Conservation (phyloP, 1,140 invertebrate genomes). For the Brachionus manjavacas region DNA sequence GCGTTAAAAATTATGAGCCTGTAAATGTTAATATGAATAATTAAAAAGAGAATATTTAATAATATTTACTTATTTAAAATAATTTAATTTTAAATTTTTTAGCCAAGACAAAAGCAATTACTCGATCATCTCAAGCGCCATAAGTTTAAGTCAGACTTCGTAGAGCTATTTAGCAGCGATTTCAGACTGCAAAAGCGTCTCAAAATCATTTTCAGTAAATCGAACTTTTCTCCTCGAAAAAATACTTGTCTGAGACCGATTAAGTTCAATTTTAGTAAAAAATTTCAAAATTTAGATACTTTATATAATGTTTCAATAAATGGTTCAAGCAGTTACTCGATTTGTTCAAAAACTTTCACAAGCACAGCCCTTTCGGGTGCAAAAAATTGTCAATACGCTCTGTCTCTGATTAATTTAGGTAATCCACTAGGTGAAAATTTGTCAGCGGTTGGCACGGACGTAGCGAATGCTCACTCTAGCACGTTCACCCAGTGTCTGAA, state of each 20-base stretch:
- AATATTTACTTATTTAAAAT: background rate
- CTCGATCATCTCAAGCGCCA: background rate
- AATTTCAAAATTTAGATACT: background rate
- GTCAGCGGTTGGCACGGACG: background rate
- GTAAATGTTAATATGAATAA: background rate
- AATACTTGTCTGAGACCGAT: background rate
- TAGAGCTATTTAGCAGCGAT: background rate
- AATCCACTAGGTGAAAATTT: background rate
- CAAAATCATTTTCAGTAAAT: background rate
- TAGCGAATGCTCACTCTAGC: background rate
- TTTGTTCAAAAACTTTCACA: background rate
- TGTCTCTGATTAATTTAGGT: background rate
- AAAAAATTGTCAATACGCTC: background rate
- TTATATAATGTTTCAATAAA: constrained; percentile 7
- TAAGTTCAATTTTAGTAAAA: background rate
- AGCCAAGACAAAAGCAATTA: background rate
- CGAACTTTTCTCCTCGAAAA: background rate
- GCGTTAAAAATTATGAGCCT: background rate
- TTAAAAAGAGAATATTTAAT: background rate
- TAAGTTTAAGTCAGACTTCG: background rate
- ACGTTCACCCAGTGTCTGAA: background rate
- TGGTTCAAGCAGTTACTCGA: background rate
- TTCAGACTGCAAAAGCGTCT: background rate
- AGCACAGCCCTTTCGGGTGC: background rate
- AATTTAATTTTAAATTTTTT: background rate